These are phyloP conservation scores for Aphelenchoides avenae DNA, from an alignment of 1,140 invertebrate genomes.

Conservation along the genomic window DNA sequence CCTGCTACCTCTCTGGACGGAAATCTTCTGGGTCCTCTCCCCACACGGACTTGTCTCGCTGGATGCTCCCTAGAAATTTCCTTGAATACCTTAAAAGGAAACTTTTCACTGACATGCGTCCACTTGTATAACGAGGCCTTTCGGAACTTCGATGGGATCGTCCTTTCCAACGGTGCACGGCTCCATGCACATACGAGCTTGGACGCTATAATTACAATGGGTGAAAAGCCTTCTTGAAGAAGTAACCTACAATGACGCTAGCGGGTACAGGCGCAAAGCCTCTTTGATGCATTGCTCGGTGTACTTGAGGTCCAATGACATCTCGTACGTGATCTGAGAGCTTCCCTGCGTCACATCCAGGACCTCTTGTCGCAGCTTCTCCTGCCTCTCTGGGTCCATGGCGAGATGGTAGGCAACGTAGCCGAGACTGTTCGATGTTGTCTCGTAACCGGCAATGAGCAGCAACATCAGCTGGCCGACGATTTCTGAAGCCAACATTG, in stretches of 20 bases:
- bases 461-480: slow-evolving; percentile 53
- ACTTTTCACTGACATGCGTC: too few species aligned
- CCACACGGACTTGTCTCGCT: slow-evolving; percentile 30
- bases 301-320: slow-evolving; percentile 43
- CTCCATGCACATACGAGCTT: slow-evolving; percentile 21
- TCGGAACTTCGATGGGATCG: slow-evolving; percentile 16
- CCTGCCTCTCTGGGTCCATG: slow-evolving; percentile 59
- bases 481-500: slow-evolving; percentile 5
- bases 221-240: too few species aligned
- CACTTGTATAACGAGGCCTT: slow-evolving; percentile 8
- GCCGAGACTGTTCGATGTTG: slow-evolving; percentile 59
- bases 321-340: slow-evolving; percentile 40
- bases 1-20: slow-evolving; percentile 22
- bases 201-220: too few species aligned
- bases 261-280: slow-evolving; percentile 42
- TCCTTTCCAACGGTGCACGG: slow-evolving; percentile 23
- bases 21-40: slow-evolving; percentile 37
- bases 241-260: slow-evolving; percentile 36
- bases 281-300: slow-evolving; percentile 50
- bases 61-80: too few species aligned
- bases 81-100: too few species aligned
- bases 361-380: slow-evolving; percentile 59
- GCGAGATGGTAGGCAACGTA: slow-evolving; percentile 59
- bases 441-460: slow-evolving; percentile 62
- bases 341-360: slow-evolving; percentile 9